These are phyloP conservation scores for Phylloscopus trochiloides DNA, from an alignment of 2,113 vertebrate species.

Conservation along the genomic window DNA sequence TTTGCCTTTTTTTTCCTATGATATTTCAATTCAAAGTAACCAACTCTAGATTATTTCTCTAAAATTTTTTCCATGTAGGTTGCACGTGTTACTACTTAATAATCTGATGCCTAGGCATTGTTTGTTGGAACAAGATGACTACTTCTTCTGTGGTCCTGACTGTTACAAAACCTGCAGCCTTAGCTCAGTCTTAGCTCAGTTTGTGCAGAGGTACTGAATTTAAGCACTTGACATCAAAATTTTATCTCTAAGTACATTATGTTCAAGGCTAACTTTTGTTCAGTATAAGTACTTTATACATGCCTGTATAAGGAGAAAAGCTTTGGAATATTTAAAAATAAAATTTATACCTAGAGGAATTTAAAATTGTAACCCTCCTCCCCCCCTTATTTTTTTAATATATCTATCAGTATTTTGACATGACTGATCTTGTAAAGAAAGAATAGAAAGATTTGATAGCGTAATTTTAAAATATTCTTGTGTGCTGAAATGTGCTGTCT, in stretches of 20 bases:
- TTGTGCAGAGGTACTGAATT: not conserved
- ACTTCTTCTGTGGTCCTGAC: not conserved
- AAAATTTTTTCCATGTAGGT: not conserved
- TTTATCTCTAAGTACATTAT: not conserved
- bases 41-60: not conserved
- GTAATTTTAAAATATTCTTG: not conserved
- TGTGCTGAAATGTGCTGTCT: not conserved
- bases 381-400: not conserved
- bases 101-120: not conserved
- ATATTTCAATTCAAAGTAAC: not conserved
- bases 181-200: not conserved
- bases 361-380: not conserved
- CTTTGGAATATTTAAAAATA: not conserved
- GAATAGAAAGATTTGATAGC: not conserved
- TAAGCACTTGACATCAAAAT: not conserved
- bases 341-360: not conserved
- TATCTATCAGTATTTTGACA: not conserved
- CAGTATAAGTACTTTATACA: not conserved
- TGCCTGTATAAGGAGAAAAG: not conserved
- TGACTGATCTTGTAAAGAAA: not conserved
- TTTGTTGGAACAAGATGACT: not conserved
- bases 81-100: not conserved
- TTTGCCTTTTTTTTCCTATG: not conserved
- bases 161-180: not conserved
- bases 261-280: not conserved